A percentile compares a stretch with the other conserved stretches of the same genome.
Conservation (phyloP, 2,888 invertebrate species). For the Epirrhoe alternata region DNA sequence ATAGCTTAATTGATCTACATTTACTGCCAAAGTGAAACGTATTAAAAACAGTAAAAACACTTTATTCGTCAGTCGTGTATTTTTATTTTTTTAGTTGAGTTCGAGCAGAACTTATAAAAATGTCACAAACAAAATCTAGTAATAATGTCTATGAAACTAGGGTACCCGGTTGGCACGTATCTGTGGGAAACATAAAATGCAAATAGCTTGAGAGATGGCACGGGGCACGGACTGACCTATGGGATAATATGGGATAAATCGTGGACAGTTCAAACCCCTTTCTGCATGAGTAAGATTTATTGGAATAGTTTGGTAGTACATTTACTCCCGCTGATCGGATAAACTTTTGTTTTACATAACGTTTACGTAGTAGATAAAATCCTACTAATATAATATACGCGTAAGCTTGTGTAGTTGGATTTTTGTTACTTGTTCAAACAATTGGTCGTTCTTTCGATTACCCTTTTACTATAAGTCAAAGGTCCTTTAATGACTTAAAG, state of each 20-base stretch:
- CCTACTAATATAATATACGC: background rate
- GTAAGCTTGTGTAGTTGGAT: background rate
- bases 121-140: constrained; percentile 12
- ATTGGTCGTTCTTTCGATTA: too few relatives aligned
- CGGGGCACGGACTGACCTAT: constrained; percentile 38
- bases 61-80: too few relatives aligned
- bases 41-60: too few relatives aligned
- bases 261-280: constrained; percentile 30
- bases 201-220: constrained; percentile 41
- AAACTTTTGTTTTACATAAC: background rate
- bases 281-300: constrained; percentile 34
- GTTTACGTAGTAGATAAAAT: too few relatives aligned
- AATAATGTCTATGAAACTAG: constrained; percentile 30
- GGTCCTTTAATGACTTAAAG: too few relatives aligned
- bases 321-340: background rate
- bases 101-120: background rate
- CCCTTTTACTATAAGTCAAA: too few relatives aligned
- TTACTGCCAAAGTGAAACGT: too few relatives aligned
- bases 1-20: too few relatives aligned
- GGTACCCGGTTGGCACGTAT: constrained; percentile 37
- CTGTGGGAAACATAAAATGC: constrained; percentile 43
- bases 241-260: constrained; percentile 33
- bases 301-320: constrained; percentile 10
- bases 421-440: too few relatives aligned
- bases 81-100: too few relatives aligned